phyloP scores from a whole-genome alignment of 2,888 invertebrate genomes.

The Nymphalis urticae region DNA sequence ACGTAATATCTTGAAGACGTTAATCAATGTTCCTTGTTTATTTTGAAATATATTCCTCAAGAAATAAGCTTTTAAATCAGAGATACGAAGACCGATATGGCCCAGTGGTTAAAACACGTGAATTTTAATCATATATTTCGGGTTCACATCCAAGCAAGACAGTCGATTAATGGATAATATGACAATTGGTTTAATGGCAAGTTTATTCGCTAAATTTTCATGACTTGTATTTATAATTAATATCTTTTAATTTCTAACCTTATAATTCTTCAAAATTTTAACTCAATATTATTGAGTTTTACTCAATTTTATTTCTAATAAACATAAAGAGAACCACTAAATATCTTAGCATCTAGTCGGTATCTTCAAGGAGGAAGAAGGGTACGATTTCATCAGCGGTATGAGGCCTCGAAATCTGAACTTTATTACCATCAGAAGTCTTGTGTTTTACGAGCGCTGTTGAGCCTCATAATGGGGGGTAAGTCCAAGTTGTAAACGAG shows the following conservation, averaged over 20 bases:
- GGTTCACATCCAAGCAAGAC: no score
- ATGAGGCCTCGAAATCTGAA: conserved; percentile 54
- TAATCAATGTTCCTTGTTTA: conserved; percentile 35
- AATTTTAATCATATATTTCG: no score
- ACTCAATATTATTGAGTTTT: neutral
- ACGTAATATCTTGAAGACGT: conserved; percentile 34
- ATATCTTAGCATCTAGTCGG: conserved; percentile 3
- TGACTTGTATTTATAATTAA: no score
- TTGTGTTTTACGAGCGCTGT: conserved; percentile 56
- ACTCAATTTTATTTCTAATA: no score
- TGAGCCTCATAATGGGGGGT: conserved; percentile 33
- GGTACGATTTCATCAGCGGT: conserved; percentile 47
- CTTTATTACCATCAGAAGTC: conserved; percentile 52
- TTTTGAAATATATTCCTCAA: conserved; percentile 28
- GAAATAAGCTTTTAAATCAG: conserved; percentile 20
- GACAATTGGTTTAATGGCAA: no score
- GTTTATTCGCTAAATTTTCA: no score
- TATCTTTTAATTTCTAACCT: no score
- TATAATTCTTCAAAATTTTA: neutral
- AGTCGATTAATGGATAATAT: no score
- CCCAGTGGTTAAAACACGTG: no score
- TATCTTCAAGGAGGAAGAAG: conserved; percentile 45
- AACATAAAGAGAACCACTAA: conserved; percentile 6
- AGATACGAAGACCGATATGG: neutral
- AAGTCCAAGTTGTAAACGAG: conserved; percentile 31